A percentile compares a stretch with the other conserved stretches of the same genome.
phyloP scores from a whole-genome alignment of 2,113 vertebrate genomes.

The Phrynosoma platyrhinos region DNA sequence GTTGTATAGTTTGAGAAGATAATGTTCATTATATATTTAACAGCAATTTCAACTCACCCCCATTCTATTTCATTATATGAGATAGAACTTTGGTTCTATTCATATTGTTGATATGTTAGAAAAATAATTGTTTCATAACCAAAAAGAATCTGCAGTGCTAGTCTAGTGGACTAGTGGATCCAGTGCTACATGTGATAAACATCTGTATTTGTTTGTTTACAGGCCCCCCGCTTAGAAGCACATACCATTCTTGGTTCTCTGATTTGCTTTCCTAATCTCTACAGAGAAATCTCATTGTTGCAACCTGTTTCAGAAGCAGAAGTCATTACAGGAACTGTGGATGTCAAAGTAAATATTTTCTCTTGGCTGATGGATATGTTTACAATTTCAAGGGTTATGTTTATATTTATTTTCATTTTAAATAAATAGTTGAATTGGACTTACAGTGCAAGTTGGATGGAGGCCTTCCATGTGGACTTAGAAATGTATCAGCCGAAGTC shows the following conservation, averaged over 20 bases:
- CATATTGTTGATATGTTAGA: not conserved
- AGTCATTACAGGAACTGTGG: constrained; percentile 79
- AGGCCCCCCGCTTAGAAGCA: constrained; percentile 93
- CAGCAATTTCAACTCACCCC: no score
- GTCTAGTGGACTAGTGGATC: no score
- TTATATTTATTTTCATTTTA: not conserved
- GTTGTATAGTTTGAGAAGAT: not conserved
- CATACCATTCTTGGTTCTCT: constrained; percentile 94
- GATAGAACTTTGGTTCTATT: not conserved
- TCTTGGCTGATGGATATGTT: not conserved
- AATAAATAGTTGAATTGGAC: not conserved
- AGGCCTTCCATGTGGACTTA: no score
- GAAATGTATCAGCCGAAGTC: no score
- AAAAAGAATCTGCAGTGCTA: no score
- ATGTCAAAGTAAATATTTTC: constrained; percentile 86
- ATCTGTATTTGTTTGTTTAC: not conserved
- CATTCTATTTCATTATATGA: not conserved
- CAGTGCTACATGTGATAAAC: no score
- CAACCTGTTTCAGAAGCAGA: constrained; percentile 76
- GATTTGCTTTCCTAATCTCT: constrained; percentile 95
- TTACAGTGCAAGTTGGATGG: not conserved
- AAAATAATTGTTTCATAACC: not conserved
- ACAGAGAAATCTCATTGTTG: constrained; percentile 85
- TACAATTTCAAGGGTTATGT: not conserved
- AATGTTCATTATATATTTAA: not conserved